Percentiles rank a stretch among this genome's conserved stretches.
phyloP scores from a whole-genome alignment of 1,140 invertebrate genomes.

The Dolichoris vasculosae region DNA sequence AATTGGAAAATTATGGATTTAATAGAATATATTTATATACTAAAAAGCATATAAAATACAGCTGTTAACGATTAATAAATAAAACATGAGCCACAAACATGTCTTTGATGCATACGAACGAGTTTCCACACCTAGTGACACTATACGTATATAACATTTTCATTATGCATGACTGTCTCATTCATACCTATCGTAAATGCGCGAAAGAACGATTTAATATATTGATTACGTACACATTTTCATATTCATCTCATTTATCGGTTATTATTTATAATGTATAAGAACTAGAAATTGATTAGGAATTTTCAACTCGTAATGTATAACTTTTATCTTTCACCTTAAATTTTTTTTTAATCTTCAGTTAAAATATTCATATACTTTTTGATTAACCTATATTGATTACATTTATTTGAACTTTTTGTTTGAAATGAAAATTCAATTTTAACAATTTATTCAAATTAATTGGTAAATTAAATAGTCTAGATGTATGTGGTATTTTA shows the following conservation, averaged over 20 bases:
- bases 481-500: too few relatives aligned
- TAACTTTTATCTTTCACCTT: too few relatives aligned
- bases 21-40: slow-evolving; percentile 22
- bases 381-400: too few relatives aligned
- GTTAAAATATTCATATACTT: too few relatives aligned
- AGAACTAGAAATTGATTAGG: too few relatives aligned
- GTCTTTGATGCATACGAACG: neutral
- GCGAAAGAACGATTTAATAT: neutral
- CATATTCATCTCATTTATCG: neutral
- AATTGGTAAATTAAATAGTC: too few relatives aligned
- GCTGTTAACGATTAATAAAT: neutral
- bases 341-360: too few relatives aligned
- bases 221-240: neutral
- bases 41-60: neutral
- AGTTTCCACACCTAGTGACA: neutral
- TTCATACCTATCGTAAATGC: neutral
- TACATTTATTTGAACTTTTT: too few relatives aligned
- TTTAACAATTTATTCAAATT: too few relatives aligned
- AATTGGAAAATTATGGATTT: slow-evolving; percentile 25
- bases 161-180: slow-evolving; percentile 27
- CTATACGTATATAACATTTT: neutral
- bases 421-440: too few relatives aligned
- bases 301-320: too few relatives aligned
- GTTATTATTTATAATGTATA: too few relatives aligned
- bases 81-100: neutral